Base-by-base conservation (phyloP, 1,140 invertebrate genomes). In the Temnothorax curvispinosus region DNA sequence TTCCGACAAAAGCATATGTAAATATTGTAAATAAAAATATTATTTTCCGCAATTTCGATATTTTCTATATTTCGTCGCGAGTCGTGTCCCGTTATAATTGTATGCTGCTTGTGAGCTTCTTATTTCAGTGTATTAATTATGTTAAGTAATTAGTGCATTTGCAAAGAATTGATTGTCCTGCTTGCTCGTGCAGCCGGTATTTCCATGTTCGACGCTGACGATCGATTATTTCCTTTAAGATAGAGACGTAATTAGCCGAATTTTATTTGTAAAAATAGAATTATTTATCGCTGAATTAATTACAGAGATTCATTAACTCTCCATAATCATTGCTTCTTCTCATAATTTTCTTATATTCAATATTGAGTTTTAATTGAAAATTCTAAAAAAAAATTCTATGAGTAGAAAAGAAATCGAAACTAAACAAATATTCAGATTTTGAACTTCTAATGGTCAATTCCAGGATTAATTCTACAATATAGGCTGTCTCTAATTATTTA, bases 21-120 rank as follows among this genome's bases (percentile, higher is more conserved):
- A 88, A 93, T 93, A 93, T 64, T 91, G 90, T 93, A 93, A 93
- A 93, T 93, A 93, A 93, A 90, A 86, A 50, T 87, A 5, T 85
- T 75, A 9, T 74, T 27, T 86, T 69, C 74, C 35, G 81, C 71
- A 75, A n/a, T 85, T 74, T 52, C 35, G 8, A 56, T 60, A 58
- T 62, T 72, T 71, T 75, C 62, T 82, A 81, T 88, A 72, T 67
- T 90, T 71, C 58, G n/a, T 18, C 81, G 86, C 89, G 93, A 93
- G 93, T 93, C 93, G 92, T 93, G 92, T 93, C 93, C 93, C 91
- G 44, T 56, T 47, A 41, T 78, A 74, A 72, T 81, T 72, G 47
- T 27, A 27, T 44, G 69, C 15, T 78, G 35, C 64, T 41, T 84
- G 47, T 62, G 13, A 75, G 80, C 80, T 85, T 85, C 62, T 64